Evolutionary conservation across 2,888 invertebrate genomes (phyloP).

Genomic region (Oscheius myriophilus): DNA sequence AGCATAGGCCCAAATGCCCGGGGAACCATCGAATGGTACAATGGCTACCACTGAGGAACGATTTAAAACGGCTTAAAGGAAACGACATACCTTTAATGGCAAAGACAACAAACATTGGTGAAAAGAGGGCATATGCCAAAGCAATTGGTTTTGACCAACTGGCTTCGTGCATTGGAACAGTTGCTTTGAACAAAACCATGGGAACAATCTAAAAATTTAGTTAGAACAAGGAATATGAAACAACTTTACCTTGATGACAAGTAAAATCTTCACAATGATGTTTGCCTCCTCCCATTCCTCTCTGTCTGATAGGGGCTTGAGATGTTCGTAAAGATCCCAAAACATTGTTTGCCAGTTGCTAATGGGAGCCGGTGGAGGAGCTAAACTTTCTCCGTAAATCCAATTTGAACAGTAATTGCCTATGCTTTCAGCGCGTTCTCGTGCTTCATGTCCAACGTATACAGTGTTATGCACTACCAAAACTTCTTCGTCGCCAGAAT

Average conservation of each 20-base stretch:
- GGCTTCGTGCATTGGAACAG: conserved; percentile 75
- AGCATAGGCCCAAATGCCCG: conserved; percentile 52
- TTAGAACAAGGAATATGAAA: too few relatives aligned
- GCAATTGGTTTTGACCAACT: conserved; percentile 77
- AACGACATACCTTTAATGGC: conserved; percentile 53
- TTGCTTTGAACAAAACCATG: conserved; percentile 74
- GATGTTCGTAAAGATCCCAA: conserved; percentile 24
- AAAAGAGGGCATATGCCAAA: conserved; percentile 74
- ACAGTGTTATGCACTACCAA: conserved; percentile 49
- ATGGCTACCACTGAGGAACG: conserved; percentile 11
- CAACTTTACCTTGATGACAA: conserved; percentile 15
- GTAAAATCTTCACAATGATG: conserved; percentile 21
- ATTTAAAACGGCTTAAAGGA: background rate
- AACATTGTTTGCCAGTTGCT: conserved; percentile 24
- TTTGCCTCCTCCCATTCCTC: conserved; percentile 28
- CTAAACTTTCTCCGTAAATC: too few relatives aligned
- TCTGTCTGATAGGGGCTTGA: conserved; percentile 16
- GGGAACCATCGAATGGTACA: conserved; percentile 16
- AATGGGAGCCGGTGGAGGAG: conserved; percentile 19
- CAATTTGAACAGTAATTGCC: conserved; percentile 2
- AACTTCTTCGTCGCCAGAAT: conserved; percentile 41
- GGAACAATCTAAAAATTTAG: conserved; percentile 73
- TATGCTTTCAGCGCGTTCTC: conserved; percentile 49
- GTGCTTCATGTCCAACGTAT: conserved; percentile 46
- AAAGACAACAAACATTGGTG: conserved; percentile 71